Base-by-base conservation (phyloP, 2,888 invertebrate species). In the Iselma pallidipennis region DNA sequence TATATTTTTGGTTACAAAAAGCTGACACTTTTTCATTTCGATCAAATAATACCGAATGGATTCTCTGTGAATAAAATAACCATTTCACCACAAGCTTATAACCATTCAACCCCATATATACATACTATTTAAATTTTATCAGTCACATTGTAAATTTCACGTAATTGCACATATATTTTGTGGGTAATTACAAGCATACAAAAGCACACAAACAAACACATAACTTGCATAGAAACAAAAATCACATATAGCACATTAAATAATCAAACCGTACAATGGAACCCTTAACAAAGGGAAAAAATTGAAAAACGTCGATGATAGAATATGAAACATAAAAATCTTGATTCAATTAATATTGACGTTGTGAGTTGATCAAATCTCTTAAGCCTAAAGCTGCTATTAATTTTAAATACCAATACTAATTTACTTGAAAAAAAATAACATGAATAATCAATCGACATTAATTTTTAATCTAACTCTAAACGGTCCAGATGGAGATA, bases 141-240 rank as follows among this genome's bases (percentile, higher is more conserved):
- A 53, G 45, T 52, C 49, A 14, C 12, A 33, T 23, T 51, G 28
- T 62, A 58, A 62, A 62, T 62, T 55, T 31, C 1, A 19, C 28
- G 14, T 57, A 58, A 58, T 62, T 58, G 50, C 58, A 62, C 57
- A 62, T 58, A 55, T 55, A 45, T 62, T 58, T 48, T 4, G 2
- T 54, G 45, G 42, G 49, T 54, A 61, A 57, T 54, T 57, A 54
- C 57, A 54, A 57, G 48, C 21, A 23, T 60, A n/a, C n/a, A 7
- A 52, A 57, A 61, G 49, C 56, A 49, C 54, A 57, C 33, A 51
- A 59, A 16, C 16, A 37, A 45, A 21, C 4, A 5, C 23, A 21
- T 21, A 9, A 25, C 25, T 4, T 25, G 3, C 6, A 25, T 25
- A n/a, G n/a, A 16, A 37, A 37, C 6, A 37, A 16, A 37, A 16